Percentiles rank a stretch among this genome's conserved stretches.
These are phyloP conservation scores for Nilaparvata lugens DNA, from an alignment of 1,140 invertebrate species.

Conservation along the genomic window DNA sequence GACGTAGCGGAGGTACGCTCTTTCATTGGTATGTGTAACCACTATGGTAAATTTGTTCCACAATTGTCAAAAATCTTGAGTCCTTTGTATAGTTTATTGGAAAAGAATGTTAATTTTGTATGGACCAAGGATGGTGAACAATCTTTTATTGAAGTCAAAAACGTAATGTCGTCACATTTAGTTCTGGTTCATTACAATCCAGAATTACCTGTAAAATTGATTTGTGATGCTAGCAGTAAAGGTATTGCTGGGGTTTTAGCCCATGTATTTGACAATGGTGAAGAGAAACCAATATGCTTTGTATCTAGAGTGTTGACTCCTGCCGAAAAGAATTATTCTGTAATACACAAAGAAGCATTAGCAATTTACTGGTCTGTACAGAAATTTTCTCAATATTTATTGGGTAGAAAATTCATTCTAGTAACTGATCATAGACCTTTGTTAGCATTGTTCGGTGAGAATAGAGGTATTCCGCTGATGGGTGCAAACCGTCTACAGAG, in stretches of 20 bases:
- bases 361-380: constrained; percentile 39
- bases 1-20: constrained; percentile 23
- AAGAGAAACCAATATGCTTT: constrained; percentile 34
- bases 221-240: constrained; percentile 27
- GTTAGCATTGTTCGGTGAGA: constrained; percentile 27
- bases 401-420: constrained; percentile 33
- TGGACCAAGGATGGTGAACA: too few relatives aligned
- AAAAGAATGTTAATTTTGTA: constrained; percentile 1
- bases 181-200: constrained; percentile 30
- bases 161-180: constrained; percentile 19
- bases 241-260: constrained; percentile 23
- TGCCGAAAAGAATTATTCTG: constrained; percentile 40
- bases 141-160: background rate
- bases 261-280: constrained; percentile 24
- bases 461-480: constrained; percentile 26
- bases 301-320: constrained; percentile 34
- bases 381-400: constrained; percentile 39
- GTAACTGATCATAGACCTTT: constrained; percentile 40
- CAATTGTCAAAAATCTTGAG: constrained; percentile 19
- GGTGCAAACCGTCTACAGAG: constrained; percentile 27
- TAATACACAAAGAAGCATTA: constrained; percentile 43
- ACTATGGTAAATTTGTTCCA: constrained; percentile 30
- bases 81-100: constrained; percentile 1
- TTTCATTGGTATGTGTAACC: constrained; percentile 32
- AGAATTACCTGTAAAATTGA: constrained; percentile 22